Evolutionary conservation across 2,113 vertebrate genomes (phyloP), one percentile per base, ranked within the genome.

Genomic region (Copsychus sechellarum): DNA sequence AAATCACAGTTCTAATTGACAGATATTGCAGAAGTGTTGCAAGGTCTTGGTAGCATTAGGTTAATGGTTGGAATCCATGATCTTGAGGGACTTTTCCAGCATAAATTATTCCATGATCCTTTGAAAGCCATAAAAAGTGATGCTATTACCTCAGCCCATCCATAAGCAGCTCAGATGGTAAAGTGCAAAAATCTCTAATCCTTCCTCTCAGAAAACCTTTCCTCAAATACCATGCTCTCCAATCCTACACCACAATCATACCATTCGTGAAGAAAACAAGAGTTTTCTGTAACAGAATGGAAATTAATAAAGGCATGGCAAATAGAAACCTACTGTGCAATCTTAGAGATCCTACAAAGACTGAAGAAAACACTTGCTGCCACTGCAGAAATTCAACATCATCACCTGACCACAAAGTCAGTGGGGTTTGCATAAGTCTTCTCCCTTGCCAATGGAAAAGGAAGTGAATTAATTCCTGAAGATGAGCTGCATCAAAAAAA

Each of bases 181-280:
- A 74, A 80, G 23, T 12, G 6, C 14, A 53, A 57, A 70, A 53
- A 58, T 19, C n/a, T 43, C 14, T 33, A 48, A 34, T 26, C 21
- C 21, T 33, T 43, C 6, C 16, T 57, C 15, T 62, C 3, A 4
- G n/a, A 64, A 81, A 24, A 22, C 33, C 14, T 36, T 65, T 64
- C 40, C 23, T 65, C 33, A 45, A 81, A 45, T 36, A 54, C 33
- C 16, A 16, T 24, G 15, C 14, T 48, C 25, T 33, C 12, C n/a
- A 73, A 2, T 43, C 9, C 56, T 45, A 20, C 48, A 58, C 29
- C 24, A 33, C 14, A 21, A 5, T 26, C 42, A 9, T 7, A 40
- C 4, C 2, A 2, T 17, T 34, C 51, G 13, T n/a, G 57, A 73
- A 45, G 36, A 56, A 78, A 91, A 65, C 0, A 0, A 28, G 31